phyloP scores from a whole-genome alignment of 2,113 vertebrate species.

The Patagioenas fasciata region DNA sequence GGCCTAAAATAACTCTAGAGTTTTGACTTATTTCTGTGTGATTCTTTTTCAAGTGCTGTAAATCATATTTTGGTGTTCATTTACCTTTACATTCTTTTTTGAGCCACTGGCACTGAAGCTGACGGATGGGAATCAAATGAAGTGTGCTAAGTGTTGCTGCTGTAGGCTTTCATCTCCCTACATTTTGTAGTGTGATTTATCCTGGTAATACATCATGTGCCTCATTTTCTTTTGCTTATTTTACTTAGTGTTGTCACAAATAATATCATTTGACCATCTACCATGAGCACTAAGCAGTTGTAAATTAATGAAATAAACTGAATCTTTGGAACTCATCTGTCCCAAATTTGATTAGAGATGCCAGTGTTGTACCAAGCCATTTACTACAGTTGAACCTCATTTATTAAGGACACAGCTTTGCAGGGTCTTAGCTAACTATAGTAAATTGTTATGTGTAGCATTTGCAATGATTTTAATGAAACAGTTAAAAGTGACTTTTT shows the following conservation, averaged over 20 bases:
- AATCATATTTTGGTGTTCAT: constrained; percentile 79
- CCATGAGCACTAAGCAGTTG: constrained; percentile 74
- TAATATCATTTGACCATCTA: constrained; percentile 80
- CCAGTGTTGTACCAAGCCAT: constrained; percentile 67
- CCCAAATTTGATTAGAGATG: constrained; percentile 81
- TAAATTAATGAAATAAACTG: constrained; percentile 84
- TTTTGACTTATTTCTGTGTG: constrained; percentile 74
- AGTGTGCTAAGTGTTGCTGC: constrained; percentile 84
- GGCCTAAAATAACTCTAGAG: constrained; percentile 58
- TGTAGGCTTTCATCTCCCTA: constrained; percentile 79
- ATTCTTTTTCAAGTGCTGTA: constrained; percentile 73
- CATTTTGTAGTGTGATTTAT: constrained; percentile 82
- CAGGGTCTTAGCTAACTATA: not conserved
- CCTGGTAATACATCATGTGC: constrained; percentile 80
- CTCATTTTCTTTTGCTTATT: constrained; percentile 81
- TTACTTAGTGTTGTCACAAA: constrained; percentile 85
- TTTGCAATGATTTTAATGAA: constrained; percentile 69
- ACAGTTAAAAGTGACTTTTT: constrained; percentile 53
- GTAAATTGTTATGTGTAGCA: constrained; percentile 51
- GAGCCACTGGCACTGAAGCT: constrained; percentile 78
- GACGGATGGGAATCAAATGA: constrained; percentile 90
- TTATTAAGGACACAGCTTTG: constrained; percentile 67
- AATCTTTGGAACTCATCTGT: constrained; percentile 73
- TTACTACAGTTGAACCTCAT: constrained; percentile 74
- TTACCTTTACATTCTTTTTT: constrained; percentile 80